Evolutionary conservation across 1,140 invertebrate genomes (phyloP).

Genomic region (Orussus abietinus): DNA sequence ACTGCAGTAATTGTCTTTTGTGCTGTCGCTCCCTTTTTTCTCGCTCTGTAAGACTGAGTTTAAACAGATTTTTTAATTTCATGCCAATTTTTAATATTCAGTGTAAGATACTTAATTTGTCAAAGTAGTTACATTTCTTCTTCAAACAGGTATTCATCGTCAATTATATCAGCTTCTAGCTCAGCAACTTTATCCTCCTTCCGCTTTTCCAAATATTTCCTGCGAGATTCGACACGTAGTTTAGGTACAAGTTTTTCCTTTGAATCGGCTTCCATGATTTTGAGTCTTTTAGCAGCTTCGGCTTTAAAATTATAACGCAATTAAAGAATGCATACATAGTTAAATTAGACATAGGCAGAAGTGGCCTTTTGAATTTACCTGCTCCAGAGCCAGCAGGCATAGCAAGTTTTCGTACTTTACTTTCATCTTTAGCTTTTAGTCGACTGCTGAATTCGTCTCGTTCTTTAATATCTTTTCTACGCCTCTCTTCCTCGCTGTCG

Average conservation of each 20-base stretch:
- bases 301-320: slow-evolving; percentile 16
- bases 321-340: neutral
- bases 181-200: slow-evolving; percentile 96
- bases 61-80: slow-evolving; percentile 17
- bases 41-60: slow-evolving; percentile 72
- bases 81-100: slow-evolving; percentile 1
- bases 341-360: neutral
- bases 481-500: slow-evolving; percentile 65
- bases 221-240: slow-evolving; percentile 83
- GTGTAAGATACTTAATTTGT: neutral
- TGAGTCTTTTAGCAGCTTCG: slow-evolving; percentile 88
- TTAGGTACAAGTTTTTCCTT: slow-evolving; percentile 83
- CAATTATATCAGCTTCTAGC: slow-evolving; percentile 89
- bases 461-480: slow-evolving; percentile 80
- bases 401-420: slow-evolving; percentile 78
- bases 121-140: slow-evolving; percentile 69
- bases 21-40: slow-evolving; percentile 84
- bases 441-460: slow-evolving; percentile 91
- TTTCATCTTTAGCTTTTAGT: slow-evolving; percentile 86
- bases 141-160: slow-evolving; percentile 95
- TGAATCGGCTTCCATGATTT: slow-evolving; percentile 77
- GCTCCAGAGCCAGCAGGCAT: slow-evolving; percentile 55
- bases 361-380: slow-evolving; percentile 26
- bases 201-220: slow-evolving; percentile 92
- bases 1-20: slow-evolving; percentile 84